These are phyloP conservation scores for Bradysia coprophila DNA, from an alignment of 1,140 invertebrate species.

Conservation along the genomic window DNA sequence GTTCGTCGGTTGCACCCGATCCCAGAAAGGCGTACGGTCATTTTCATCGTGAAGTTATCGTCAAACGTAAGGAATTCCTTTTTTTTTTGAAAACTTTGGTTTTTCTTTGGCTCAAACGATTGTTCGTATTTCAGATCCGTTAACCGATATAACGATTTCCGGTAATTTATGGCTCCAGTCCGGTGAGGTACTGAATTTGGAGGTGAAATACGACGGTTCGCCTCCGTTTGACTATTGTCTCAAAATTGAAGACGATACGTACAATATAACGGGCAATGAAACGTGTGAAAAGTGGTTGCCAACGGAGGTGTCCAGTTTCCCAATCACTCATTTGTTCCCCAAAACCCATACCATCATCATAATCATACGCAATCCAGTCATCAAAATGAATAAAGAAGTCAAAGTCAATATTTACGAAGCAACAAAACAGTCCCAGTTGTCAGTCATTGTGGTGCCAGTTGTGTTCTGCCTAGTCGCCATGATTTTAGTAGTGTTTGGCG, in stretches of 20 bases:
- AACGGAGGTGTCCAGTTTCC: constrained; percentile 35
- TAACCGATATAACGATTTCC: constrained; percentile 39
- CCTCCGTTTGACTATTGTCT: constrained; percentile 47
- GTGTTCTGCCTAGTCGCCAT: constrained; percentile 56
- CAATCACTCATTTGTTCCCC: constrained; percentile 43
- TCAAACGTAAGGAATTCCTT: constrained; percentile 35
- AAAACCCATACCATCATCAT: constrained; percentile 47
- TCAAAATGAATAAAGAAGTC: constrained; percentile 40
- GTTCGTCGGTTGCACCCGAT: constrained; percentile 35
- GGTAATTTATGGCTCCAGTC: constrained; percentile 64
- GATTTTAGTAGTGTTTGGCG: constrained; percentile 63
- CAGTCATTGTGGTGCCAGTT: constrained; percentile 69
- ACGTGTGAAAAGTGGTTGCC: constrained; percentile 30
- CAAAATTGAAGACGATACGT: constrained; percentile 36
- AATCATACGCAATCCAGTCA: constrained; percentile 53
- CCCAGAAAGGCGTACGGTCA: constrained; percentile 52
- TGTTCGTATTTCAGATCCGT: constrained; percentile 32
- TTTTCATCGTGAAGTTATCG: constrained; percentile 36
- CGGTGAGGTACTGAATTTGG: constrained; percentile 50
- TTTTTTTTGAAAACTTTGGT: not conserved
- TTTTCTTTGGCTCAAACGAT: not conserved
- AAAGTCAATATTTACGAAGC: constrained; percentile 66
- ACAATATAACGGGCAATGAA: constrained; percentile 63
- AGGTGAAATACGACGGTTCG: constrained; percentile 50
- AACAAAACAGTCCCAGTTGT: constrained; percentile 53